Evolutionary conservation across 2,888 invertebrate species (phyloP).

Genomic region (Tyria jacobaeae): DNA sequence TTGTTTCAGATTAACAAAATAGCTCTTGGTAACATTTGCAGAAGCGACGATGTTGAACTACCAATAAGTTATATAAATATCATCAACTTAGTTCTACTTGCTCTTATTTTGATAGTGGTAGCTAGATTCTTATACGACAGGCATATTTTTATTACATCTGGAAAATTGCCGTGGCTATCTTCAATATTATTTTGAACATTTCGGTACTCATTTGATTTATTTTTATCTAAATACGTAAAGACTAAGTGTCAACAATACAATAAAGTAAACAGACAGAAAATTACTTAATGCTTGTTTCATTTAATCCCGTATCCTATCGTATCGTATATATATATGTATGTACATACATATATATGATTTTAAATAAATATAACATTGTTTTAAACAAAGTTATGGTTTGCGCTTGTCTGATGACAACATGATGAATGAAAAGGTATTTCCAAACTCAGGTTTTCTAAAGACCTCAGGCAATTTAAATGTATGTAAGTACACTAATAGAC

Average conservation of each 20-base stretch:
- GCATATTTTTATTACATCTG: conserved; percentile 92
- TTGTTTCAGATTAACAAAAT: conserved; percentile 89
- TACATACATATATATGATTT: too few species aligned
- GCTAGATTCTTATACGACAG: conserved; percentile 93
- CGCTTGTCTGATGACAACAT: too few species aligned
- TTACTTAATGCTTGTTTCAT: neutral
- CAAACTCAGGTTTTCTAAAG: too few species aligned
- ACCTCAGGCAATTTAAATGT: too few species aligned
- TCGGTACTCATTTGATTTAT: neutral
- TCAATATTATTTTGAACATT: conserved; percentile 88
- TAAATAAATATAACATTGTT: too few species aligned
- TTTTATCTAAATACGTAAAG: neutral
- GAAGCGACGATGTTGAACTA: conserved; percentile 69
- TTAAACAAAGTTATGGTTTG: too few species aligned
- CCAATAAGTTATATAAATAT: conserved; percentile 90
- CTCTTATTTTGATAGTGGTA: conserved; percentile 90
- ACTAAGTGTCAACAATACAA: neutral
- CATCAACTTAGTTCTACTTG: conserved; percentile 89
- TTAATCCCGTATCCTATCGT: too few species aligned
- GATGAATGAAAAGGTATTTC: too few species aligned
- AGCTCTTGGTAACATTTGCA: conserved; percentile 90
- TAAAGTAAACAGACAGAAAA: neutral
- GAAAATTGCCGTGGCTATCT: conserved; percentile 94
- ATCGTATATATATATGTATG: too few species aligned
- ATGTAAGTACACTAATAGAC: too few species aligned